A percentile compares a stretch with the other conserved stretches of the same genome.
These are phyloP conservation scores for Drosophila mimetica DNA, from an alignment of 2,888 invertebrate species.

Conservation along the genomic window DNA sequence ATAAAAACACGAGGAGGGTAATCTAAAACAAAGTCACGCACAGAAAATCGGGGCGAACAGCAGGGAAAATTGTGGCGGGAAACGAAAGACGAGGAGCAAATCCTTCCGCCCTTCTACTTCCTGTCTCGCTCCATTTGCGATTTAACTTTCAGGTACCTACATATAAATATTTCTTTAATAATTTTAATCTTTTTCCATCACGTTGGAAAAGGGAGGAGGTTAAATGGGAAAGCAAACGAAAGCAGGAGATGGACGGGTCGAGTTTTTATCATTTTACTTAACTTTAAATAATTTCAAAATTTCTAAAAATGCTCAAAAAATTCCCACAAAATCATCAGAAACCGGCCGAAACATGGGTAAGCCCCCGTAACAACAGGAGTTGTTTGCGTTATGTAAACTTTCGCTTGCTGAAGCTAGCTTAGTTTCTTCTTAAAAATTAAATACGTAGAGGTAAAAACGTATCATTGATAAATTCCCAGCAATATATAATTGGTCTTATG, in stretches of 20 bases:
- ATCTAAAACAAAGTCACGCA: slow-evolving; percentile 49
- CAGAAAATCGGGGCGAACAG: slow-evolving; percentile 1
- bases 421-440: too few species aligned
- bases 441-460: too few species aligned
- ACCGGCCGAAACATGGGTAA: too few species aligned
- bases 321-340: too few species aligned
- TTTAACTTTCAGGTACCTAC: not conserved
- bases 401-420: too few species aligned
- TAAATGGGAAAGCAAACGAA: too few species aligned
- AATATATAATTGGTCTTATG: not conserved
- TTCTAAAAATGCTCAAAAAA: too few species aligned
- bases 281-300: too few species aligned
- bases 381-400: too few species aligned
- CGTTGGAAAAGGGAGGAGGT: not conserved
- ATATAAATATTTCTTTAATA: slow-evolving; percentile 14
- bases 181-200: slow-evolving; percentile 12
- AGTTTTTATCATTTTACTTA: too few species aligned
- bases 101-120: slow-evolving; percentile 29
- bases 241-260: too few species aligned
- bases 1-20: slow-evolving; percentile 50
- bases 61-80: slow-evolving; percentile 8
- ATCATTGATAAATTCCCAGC: not conserved
- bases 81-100: slow-evolving; percentile 38
- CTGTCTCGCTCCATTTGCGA: slow-evolving; percentile 4
- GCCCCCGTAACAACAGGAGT: too few species aligned